Conservation (phyloP, 1,140 invertebrate species). For the Trichoplusia ni region DNA sequence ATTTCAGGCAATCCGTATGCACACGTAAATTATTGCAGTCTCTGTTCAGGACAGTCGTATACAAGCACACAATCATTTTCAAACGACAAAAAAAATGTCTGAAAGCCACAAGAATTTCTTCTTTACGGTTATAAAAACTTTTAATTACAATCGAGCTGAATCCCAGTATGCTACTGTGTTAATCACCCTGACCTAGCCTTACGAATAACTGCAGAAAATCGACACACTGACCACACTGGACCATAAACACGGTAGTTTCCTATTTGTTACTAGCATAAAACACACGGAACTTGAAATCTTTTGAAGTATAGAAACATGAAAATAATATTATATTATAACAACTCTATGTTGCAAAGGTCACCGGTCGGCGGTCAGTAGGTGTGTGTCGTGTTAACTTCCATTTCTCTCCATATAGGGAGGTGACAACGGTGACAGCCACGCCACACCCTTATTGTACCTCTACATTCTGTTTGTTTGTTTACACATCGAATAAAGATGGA, state of each 20-base stretch:
- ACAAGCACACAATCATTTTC: no score
- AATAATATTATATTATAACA: neutral
- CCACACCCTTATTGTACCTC: slow-evolving; percentile 37
- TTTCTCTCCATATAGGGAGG: slow-evolving; percentile 66
- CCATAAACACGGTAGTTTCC: neutral
- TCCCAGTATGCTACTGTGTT: no score
- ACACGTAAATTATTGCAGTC: no score
- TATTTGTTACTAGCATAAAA: neutral
- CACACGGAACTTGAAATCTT: neutral
- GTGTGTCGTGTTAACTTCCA: slow-evolving; percentile 38
- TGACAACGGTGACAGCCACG: slow-evolving; percentile 39
- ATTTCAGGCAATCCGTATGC: no score
- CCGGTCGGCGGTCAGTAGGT: slow-evolving; percentile 41
- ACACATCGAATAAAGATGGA: neutral
- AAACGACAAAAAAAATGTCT: no score
- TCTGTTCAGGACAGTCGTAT: no score
- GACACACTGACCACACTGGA: no score
- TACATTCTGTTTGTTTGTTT: neutral
- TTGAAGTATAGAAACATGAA: neutral
- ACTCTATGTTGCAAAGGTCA: slow-evolving; percentile 42
- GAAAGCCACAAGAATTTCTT: no score
- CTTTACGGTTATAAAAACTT: no score
- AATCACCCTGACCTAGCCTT: no score
- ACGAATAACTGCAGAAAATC: no score
- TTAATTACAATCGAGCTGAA: no score